Evolutionary conservation across 2,888 invertebrate genomes (phyloP), one percentile per base, ranked within the genome.

Genomic region (Xestia c-nigrum): DNA sequence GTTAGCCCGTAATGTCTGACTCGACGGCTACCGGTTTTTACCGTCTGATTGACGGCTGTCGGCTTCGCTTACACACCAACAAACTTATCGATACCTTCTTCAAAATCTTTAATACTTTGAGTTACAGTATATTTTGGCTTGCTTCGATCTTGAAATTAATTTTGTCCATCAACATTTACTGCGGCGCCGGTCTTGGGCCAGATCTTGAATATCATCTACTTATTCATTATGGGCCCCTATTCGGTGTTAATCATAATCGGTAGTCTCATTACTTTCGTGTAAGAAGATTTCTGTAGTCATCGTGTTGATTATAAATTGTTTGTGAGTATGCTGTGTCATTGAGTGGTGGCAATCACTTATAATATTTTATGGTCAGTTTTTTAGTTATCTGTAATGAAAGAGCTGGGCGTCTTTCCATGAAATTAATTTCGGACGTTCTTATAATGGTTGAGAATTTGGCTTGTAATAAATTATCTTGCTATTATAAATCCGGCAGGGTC

Each of bases 21-120:
- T 93, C 93, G 92, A 91, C 94, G 90, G 96, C 96, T 96, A 96
- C 96, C 96, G 96, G 96, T 96, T 96, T 96, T 96, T 95, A 96
- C 93, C 95, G 94, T 92, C 93, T 95, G 96, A 96, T 96, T 96
- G 96, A 96, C 96, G 96, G 95, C 95, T 96, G 96, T 96, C 96
- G 95, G 96, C 95, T 95, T 92, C 94, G 94, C 93, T 95, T 95
- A 95, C 93, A 85, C 84, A 83, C 85, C 79, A 88, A 88, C 95
- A 89, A 93, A 85, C 70, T 90, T 92, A 90, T 72, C 72, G 77
- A 72, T 77, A 74, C 69, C 69, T 65, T 64, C 65, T 61, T 66
- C 61, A 57, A 61, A 66, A 71, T 57, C 77, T 75, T 67, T 89
- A 82, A 71, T 43, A 65, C 74, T 9, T 76, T 46, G 61, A 0